phyloP scores from a whole-genome alignment of 2,113 vertebrate genomes.

The Regulus satrapa region DNA sequence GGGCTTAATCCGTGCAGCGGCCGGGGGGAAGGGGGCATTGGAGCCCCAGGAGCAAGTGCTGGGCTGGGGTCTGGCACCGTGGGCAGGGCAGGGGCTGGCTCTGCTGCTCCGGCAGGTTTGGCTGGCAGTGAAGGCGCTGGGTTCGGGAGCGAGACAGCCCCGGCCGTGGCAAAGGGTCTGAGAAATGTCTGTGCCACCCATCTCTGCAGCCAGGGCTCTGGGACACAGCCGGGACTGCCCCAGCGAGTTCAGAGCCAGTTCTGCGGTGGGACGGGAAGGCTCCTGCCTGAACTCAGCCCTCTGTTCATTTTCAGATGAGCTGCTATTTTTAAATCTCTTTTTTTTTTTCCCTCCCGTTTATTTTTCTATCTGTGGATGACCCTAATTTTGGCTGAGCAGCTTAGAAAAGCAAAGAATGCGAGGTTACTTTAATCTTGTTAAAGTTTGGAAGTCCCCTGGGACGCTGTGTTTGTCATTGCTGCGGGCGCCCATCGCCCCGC shows the following conservation, averaged over 20 bases:
- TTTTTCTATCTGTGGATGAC: not conserved
- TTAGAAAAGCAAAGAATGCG: not conserved
- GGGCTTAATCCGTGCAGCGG: rapidly evolving
- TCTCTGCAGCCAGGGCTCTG: rapidly evolving
- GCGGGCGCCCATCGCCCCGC: not conserved
- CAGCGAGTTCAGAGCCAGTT: rapidly evolving
- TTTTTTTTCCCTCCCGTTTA: not conserved
- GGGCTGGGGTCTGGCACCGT: not conserved
- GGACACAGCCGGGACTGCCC: rapidly evolving
- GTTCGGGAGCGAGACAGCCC: not conserved
- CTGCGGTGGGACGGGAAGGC: rapidly evolving
- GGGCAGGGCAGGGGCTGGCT: not conserved
- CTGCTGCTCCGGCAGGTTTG: no score
- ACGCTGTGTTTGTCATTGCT: not conserved
- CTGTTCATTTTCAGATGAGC: not conserved
- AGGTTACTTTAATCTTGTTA: conserved; percentile 11
- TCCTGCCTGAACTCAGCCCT: not conserved
- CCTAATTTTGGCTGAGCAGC: conserved; percentile 25
- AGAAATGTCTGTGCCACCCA: not conserved
- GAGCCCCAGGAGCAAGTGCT: not conserved
- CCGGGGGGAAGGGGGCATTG: rapidly evolving
- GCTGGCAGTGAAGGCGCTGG: no score
- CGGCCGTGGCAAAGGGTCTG: rapidly evolving
- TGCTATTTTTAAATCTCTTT: not conserved
- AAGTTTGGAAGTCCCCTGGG: not conserved